Evolutionary conservation across 1,140 invertebrate species (phyloP), one percentile per base, ranked within the genome.

Genomic region (Drosophila grimshawi): DNA sequence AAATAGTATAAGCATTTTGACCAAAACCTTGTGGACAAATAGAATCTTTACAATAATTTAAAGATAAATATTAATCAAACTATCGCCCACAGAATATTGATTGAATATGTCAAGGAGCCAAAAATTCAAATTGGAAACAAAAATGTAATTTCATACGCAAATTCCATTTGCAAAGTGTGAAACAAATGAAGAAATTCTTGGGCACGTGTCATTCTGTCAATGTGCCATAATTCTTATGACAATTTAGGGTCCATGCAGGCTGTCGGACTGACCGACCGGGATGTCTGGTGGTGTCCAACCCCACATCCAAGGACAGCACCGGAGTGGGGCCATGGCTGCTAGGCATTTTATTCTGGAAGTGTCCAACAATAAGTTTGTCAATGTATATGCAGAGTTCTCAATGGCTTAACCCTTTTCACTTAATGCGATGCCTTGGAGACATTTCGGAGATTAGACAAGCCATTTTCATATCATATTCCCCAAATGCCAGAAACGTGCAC

Each of bases 221-320:
- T 65, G 57, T 57, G 67, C 29, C 73, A 68, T 68, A 89, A 88
- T 88, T 80, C 83, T 60, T 78, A 78, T 76, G 80, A 72, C 77
- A 70, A 41, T 68, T 39, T 35, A 8, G 43, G 51, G 11, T 49
- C 37, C 29, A 51, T 32, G 30, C 27, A n/a, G 8, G 37, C 37
- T 52, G 46, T 51, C 53, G 11, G 33, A 10, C 30, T 52, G 29
- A 30, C 46, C 30, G 19, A n/a, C 48, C 29, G 10, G 33, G 7
- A 35, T 49, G 41, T 43, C 32, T 27, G 53, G 11, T 56, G 19
- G n/a, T 60, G 45, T 10, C 46, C 11, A 55, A 45, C n/a, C 43
- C 8, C 49, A 59, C 3, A 8, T n/a, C 33, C 19, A 19, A 19
- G 19, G 19, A 19, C 19, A 19, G 0, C 19, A 60, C 37, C 35